Base-by-base conservation (phyloP, 1,140 invertebrate genomes). In the Zaprionus inermis region DNA sequence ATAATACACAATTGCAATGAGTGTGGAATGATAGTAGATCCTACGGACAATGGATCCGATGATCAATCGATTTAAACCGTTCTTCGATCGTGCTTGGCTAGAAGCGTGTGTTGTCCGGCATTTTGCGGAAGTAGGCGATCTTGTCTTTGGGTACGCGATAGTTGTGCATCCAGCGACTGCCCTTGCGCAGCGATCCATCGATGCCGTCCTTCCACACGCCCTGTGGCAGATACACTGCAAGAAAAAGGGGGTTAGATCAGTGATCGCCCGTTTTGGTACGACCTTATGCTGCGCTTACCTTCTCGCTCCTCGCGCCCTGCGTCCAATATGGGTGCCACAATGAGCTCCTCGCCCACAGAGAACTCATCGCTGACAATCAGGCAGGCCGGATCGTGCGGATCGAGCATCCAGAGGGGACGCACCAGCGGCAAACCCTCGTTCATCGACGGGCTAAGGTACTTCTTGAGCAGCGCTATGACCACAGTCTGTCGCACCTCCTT, bases 151-250 rank as follows among this genome's bases (percentile, higher is more conserved):
- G 95, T 0, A 97, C 96, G 76, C 94, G 94, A 92, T 98, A 97
- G 90, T 97, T 95, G 79, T 98, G 97, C 77, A 98, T 96, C 97
- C 97, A 98, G 65, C 97, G 94, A 52, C 95, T 97, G 0, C 97
- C 97, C 90, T 97, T 97, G 24, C 96, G 94, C 16, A 96, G 92
- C 49, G 96, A 97, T 0, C 95, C 95, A 91, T 97, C 96, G 76
- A 98, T 96, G 12, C 97, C 97, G 81, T 98, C 97, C 79, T 96
- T 96, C 97, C 97, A 98, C 6, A 97, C 95, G 0, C 97, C 97
- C 38, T 95, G 95, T 0, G 97, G 97, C 5, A 98, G 92, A 88
- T 98, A 98, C 79, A 98, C 96, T 93, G 86, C 0, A 84, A 91
- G 20, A 9, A 5, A 56, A 38, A 1, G 9, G 16, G 30, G 30